Evolutionary conservation across 1,140 invertebrate genomes (phyloP).

Genomic region (Rhopalosiphum padi): DNA sequence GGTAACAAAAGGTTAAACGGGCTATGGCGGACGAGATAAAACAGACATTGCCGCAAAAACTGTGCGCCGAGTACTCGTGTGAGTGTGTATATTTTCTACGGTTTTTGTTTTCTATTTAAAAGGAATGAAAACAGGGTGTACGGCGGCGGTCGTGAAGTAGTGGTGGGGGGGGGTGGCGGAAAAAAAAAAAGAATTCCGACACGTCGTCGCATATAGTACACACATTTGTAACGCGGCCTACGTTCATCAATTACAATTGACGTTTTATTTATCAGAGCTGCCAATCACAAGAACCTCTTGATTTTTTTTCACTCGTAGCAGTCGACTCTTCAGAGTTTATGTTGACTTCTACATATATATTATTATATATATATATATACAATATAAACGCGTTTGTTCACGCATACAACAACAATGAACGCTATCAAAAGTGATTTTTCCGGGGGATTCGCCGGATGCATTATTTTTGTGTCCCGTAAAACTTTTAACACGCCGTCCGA

Average conservation of each 20-base stretch:
- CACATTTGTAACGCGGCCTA: constrained; percentile 32
- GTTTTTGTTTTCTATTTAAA: constrained; percentile 33
- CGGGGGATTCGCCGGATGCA: not conserved
- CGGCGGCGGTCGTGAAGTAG: not conserved
- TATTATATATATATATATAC: not conserved
- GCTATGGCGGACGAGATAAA: constrained; percentile 41
- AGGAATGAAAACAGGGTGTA: not conserved
- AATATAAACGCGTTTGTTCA: not conserved
- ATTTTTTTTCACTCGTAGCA: not conserved
- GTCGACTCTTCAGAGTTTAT: constrained; percentile 9
- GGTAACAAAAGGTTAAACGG: constrained; percentile 52
- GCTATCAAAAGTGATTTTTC: constrained; percentile 27
- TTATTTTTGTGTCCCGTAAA: not conserved
- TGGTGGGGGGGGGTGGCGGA: too few relatives aligned
- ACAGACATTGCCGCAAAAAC: constrained; percentile 42
- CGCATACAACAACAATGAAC: constrained; percentile 13
- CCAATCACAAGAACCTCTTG: constrained; percentile 42
- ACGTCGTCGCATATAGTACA: constrained; percentile 22
- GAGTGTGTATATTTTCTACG: not conserved
- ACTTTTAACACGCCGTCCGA: not conserved
- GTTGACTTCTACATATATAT: not conserved
- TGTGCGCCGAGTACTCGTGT: not conserved
- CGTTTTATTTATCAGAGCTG: constrained; percentile 54
- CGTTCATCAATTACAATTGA: constrained; percentile 53
- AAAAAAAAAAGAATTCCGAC: constrained; percentile 25